Percentiles rank a stretch among this genome's conserved stretches.
phyloP scores from a whole-genome alignment of 2,888 invertebrate genomes.

The Timandra comae region DNA sequence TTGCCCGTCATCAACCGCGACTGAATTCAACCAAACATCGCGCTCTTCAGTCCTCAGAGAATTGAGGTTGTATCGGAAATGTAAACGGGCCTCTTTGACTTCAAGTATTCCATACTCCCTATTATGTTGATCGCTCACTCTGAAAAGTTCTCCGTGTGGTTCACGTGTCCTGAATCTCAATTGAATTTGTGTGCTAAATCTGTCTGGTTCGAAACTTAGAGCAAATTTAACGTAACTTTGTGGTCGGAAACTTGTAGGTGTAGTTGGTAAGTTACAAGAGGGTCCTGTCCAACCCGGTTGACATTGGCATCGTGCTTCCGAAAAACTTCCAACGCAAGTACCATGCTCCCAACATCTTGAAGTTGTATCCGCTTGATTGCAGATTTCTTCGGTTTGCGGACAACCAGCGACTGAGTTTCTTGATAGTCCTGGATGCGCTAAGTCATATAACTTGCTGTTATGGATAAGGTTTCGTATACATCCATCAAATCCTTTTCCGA shows the following conservation, averaged over 20 bases:
- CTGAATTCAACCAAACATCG: constrained; percentile 92
- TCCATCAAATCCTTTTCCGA: constrained; percentile 94
- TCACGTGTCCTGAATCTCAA: constrained; percentile 95
- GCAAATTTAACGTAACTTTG: constrained; percentile 98
- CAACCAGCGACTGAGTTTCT: constrained; percentile 93
- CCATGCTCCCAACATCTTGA: constrained; percentile 95
- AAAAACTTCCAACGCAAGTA: constrained; percentile 93
- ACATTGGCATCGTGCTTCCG: constrained; percentile 94
- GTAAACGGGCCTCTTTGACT: constrained; percentile 92
- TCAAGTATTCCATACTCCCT: constrained; percentile 94
- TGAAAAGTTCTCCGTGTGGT: constrained; percentile 93
- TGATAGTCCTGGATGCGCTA: constrained; percentile 93
- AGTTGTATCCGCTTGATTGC: constrained; percentile 90
- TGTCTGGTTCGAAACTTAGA: constrained; percentile 93
- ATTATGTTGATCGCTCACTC: constrained; percentile 95
- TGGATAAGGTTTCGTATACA: constrained; percentile 97
- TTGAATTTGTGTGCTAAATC: constrained; percentile 94
- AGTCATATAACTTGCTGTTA: constrained; percentile 96
- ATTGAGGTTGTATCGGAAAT: constrained; percentile 95
- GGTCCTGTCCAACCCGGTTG: constrained; percentile 97
- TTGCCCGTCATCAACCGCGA: constrained; percentile 95
- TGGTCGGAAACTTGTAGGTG: constrained; percentile 93
- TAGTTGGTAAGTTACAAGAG: constrained; percentile 89
- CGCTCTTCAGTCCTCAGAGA: constrained; percentile 92
- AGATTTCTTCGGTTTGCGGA: constrained; percentile 94